Percentiles rank a stretch among this genome's conserved stretches.
phyloP scores from a whole-genome alignment of 2,113 vertebrate species.

The Siphamia tubifer region DNA sequence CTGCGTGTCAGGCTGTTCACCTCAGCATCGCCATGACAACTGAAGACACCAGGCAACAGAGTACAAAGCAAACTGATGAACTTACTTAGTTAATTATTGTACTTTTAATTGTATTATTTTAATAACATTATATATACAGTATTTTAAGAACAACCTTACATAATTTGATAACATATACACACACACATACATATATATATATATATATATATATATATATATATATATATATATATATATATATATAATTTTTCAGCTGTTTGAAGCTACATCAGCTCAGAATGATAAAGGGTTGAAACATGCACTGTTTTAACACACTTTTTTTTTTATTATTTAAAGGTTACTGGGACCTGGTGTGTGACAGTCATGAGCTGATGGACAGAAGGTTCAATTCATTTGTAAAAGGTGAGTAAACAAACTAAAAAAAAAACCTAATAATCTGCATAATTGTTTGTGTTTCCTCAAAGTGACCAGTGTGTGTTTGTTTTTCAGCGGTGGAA shows the following conservation, averaged over 20 bases:
- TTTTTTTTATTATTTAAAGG: slow-evolving; percentile 28
- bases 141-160: too few species aligned
- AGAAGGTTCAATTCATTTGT: slow-evolving; percentile 79
- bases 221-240: too few species aligned
- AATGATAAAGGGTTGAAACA: not conserved
- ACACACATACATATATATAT: too few species aligned
- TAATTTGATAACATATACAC: too few species aligned
- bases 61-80: slow-evolving; percentile 27
- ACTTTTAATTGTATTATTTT: too few species aligned
- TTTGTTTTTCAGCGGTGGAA: slow-evolving; percentile 76
- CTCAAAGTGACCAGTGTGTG: not conserved
- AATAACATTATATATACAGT: too few species aligned
- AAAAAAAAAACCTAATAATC: not conserved
- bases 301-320: not conserved
- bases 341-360: slow-evolving; percentile 72
- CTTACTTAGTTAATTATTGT: not conserved
- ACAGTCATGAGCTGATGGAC: slow-evolving; percentile 79
- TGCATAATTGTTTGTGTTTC: not conserved
- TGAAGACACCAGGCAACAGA: slow-evolving; percentile 15
- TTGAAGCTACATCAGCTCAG: too few species aligned
- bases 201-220: too few species aligned
- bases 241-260: too few species aligned
- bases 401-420: slow-evolving; percentile 74
- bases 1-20: slow-evolving; percentile 78
- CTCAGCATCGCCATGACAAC: slow-evolving; percentile 51